Evolutionary conservation across 2,113 vertebrate genomes (phyloP).

Genomic region (Aegotheles bennettii): DNA sequence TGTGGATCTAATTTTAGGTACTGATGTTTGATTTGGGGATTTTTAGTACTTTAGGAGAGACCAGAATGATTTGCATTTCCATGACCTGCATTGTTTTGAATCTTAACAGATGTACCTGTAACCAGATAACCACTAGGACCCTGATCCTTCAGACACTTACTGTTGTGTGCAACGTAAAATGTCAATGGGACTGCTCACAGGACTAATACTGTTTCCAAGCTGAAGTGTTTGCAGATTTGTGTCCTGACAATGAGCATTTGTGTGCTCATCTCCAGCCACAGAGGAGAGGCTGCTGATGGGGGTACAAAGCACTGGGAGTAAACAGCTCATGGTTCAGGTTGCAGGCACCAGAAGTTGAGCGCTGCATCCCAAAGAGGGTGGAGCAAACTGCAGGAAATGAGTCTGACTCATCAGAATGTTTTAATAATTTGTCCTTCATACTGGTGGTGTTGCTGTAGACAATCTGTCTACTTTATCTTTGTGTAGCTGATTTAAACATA

Average conservation of each 20-base stretch:
- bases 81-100: background rate
- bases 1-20: slow-evolving; percentile 4
- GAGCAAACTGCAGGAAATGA: background rate
- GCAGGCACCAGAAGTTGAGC: background rate
- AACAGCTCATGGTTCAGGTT: background rate
- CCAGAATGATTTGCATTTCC: background rate
- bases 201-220: background rate
- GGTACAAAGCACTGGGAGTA: background rate
- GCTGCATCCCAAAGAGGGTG: background rate
- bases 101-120: background rate
- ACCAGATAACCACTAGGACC: background rate
- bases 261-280: background rate
- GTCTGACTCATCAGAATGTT: background rate
- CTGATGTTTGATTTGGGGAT: slow-evolving; percentile 12
- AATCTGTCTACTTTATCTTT: background rate
- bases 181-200: background rate
- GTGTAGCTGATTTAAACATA: background rate
- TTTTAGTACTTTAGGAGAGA: background rate
- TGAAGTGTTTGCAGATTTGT: background rate
- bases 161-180: background rate
- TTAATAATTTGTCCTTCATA: background rate
- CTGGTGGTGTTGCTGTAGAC: background rate
- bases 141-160: background rate
- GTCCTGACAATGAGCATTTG: background rate
- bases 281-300: background rate